phyloP scores from a whole-genome alignment of 2,888 invertebrate genomes.

The Nycteola revayana region DNA sequence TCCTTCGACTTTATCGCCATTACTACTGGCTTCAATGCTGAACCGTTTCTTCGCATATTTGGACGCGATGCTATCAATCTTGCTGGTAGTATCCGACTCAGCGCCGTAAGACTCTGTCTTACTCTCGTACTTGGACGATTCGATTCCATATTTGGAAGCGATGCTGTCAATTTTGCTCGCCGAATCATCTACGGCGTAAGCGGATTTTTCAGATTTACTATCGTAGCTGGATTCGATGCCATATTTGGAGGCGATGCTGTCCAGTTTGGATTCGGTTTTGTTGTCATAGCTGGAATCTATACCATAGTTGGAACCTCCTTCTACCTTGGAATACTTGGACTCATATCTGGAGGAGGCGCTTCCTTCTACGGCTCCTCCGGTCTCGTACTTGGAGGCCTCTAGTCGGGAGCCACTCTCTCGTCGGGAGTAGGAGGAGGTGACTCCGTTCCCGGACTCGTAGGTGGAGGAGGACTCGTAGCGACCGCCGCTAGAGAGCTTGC shows the following conservation, averaged over 20 bases:
- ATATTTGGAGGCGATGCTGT: constrained; percentile 59
- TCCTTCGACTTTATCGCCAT: constrained; percentile 49
- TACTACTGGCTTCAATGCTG: constrained; percentile 45
- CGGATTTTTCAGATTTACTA: constrained; percentile 54
- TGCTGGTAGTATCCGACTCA: constrained; percentile 37
- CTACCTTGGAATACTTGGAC: constrained; percentile 58
- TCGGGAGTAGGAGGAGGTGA: constrained; percentile 56
- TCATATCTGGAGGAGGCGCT: constrained; percentile 58
- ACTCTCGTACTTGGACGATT: constrained; percentile 36
- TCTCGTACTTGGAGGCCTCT: constrained; percentile 55
- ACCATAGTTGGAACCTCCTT: constrained; percentile 39
- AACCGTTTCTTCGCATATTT: constrained; percentile 44
- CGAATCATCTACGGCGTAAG: constrained; percentile 48
- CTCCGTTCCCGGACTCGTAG: constrained; percentile 49
- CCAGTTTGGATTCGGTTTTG: constrained; percentile 45
- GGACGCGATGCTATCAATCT: constrained; percentile 45
- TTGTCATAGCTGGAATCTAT: constrained; percentile 32
- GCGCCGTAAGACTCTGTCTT: constrained; percentile 24
- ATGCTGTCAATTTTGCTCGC: constrained; percentile 45
- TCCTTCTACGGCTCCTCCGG: constrained; percentile 57
- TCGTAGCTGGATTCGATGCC: constrained; percentile 57
- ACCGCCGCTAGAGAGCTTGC: constrained; percentile 58
- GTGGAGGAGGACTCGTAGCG: constrained; percentile 66
- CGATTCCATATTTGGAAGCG: constrained; percentile 57
- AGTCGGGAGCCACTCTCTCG: constrained; percentile 66